These are phyloP conservation scores for Schizothorax lantsangensis DNA, from an alignment of 2,797 vertebrate species.

Conservation along the genomic window DNA sequence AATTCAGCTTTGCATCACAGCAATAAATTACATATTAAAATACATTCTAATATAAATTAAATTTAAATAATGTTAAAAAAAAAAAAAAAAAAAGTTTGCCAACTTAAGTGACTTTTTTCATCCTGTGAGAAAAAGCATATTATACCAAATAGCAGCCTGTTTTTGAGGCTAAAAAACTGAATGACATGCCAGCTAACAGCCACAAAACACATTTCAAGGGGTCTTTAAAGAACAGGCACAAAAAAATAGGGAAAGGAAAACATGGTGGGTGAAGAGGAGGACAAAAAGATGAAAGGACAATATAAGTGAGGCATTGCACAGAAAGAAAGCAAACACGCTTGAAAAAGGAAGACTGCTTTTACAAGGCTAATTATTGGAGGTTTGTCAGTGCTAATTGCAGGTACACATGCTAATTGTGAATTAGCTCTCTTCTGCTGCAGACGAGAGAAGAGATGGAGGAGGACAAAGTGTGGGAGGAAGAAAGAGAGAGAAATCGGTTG, in stretches of 20 bases:
- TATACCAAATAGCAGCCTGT: neutral
- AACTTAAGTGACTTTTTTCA: neutral
- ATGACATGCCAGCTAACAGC: neutral
- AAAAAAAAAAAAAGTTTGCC: neutral
- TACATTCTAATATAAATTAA: neutral
- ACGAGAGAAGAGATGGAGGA: conserved; percentile 60
- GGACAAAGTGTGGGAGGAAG: conserved; percentile 69
- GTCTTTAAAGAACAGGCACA: neutral
- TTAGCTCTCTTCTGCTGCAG: conserved; percentile 69
- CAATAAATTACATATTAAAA: neutral
- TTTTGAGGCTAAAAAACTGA: neutral
- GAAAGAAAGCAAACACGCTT: conserved; percentile 58
- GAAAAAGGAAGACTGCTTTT: conserved; percentile 64
- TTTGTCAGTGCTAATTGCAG: conserved; percentile 83
- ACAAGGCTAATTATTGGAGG: conserved; percentile 79
- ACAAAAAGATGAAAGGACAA: conserved; percentile 51
- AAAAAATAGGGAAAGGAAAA: conserved; percentile 1
- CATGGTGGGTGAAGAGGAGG: conserved; percentile 46
- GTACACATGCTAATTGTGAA: conserved; percentile 80
- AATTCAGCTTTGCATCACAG: neutral
- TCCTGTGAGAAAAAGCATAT: neutral
- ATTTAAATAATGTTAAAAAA: neutral
- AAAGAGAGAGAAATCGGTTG: conserved; percentile 49
- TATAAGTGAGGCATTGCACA: conserved; percentile 48
- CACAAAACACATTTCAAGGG: neutral